Base-by-base conservation (phyloP, 2,113 vertebrate genomes). In the Leiothrix lutea region DNA sequence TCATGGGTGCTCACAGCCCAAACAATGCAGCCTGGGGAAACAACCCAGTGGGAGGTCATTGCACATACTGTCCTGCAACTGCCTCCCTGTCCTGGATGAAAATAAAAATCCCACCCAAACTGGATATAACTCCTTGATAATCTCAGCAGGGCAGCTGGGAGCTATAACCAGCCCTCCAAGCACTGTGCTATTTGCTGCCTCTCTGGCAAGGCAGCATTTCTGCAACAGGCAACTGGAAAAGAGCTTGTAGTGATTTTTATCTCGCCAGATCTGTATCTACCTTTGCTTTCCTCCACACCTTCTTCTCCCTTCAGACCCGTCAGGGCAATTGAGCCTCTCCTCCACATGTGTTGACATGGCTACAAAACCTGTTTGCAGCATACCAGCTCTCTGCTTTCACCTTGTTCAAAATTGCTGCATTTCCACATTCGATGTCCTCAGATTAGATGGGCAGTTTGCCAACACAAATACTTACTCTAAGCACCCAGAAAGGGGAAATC, bases 321-420 rank as follows among this genome's bases (percentile, higher is more conserved):
- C 33, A 44, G 71, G 54, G 88, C 71, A 75, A 77, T 25, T 0
- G 0, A 86, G 71, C 86, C 88, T 90, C 86, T 95, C 79, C 75
- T 85, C 72, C 80, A 54, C 74, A 14, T 36, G 50, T 88, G 79
- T 58, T 90, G 82, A 94, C 92, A 88, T 1, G 62, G 94, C 92
- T 88, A 90, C 90, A 93, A 50, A 95, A 95, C 90, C 82, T 92
- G 90, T 93, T 65, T 94, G 94, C 79, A 88, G 90, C 95, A 92
- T 70, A 94, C 67, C 88, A 42, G 82, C 88, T 64, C 92, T 62
- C 58, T 0, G 6, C 86, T 70, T 86, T 88, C 80, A 70, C 85
- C 92, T 88, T 62, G 61, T 71, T 80, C 82, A 92, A 94, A 96
- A 88, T 28, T 33, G 86, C 82, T 93, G 91, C 64, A 90, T 70